Base-by-base conservation (phyloP, 2,113 vertebrate species). In the Tamias sibiricus region DNA sequence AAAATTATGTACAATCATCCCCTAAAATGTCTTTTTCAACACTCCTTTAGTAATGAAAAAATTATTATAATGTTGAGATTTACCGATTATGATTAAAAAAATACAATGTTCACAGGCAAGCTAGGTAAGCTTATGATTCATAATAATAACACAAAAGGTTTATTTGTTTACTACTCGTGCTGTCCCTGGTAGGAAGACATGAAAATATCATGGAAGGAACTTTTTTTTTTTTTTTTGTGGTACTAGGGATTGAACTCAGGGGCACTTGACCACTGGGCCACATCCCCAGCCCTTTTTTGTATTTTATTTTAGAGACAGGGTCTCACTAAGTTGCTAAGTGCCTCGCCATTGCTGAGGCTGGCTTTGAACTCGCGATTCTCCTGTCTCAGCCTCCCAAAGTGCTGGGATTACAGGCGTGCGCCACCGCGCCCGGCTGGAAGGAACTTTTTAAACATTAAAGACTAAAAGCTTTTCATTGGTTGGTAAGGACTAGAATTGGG, bases 1-100 rank as follows among this genome's bases (percentile, higher is more conserved):
- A 89, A 14, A 30, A 75, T 6, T 81, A 32, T 79, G 8, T 87
- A 87, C 2, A 64, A 68, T 52, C 16, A 83, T 69, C 14, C 32
- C 22, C 47, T 80, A 69, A 69, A 74, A 94, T 75, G 44, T 91
- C 57, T 87, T 87, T 91, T 75, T 59, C 47, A 82, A 87, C 24
- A 42, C 24, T 79, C 84, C 68, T 95, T 91, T 66, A 97, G 64
- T 68, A 90, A 85, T n/a, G 82, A 19, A 76, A 83, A 88, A 92
- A 90, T 24, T 76, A 30, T 68, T 59, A 37, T 54, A 74, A 82
- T 20, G 74, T 37, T 84, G 84, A 59, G 22, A 92, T 92, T 93
- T 40, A 89, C 14, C 8, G 66, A 71, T 20, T 66, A 0, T 74
- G 62, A 90, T n/a, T 81, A 93, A 95, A n/a, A 96, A 57, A 93